Percentiles rank a stretch among this genome's conserved stretches.
These are phyloP conservation scores for Solenodon paradoxus DNA, from an alignment of 2,113 vertebrate species.

Conservation along the genomic window DNA sequence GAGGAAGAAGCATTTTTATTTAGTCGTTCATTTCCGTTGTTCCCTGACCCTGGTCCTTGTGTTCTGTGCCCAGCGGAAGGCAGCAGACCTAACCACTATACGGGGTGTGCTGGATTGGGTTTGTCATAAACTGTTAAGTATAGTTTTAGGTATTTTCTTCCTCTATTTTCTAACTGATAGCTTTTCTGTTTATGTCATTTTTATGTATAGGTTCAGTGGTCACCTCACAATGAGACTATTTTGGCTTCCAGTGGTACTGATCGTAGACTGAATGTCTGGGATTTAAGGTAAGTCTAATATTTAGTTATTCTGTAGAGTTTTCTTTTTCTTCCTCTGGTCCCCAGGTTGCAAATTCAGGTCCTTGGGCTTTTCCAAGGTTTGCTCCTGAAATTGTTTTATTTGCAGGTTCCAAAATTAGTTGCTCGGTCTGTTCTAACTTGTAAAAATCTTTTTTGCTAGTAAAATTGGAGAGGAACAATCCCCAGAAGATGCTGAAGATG, in stretches of 20 bases:
- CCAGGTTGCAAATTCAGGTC: no score
- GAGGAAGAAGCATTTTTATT: no score
- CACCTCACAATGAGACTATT: constrained; percentile 98
- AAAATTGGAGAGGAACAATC: constrained; percentile 99
- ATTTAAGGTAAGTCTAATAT: constrained; percentile 88
- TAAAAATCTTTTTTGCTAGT: constrained; percentile 77
- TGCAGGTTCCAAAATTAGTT: not conserved
- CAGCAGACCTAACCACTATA: no score
- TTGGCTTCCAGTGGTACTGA: constrained; percentile 98
- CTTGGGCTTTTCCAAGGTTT: no score
- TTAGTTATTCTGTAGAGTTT: not conserved
- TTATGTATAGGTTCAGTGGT: constrained; percentile 94
- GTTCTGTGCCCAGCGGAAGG: no score
- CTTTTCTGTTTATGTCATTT: not conserved
- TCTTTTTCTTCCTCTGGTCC: no score
- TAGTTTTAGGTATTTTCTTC: not conserved
- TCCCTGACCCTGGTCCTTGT: no score
- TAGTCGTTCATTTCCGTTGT: no score
- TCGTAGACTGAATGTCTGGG: constrained; percentile 97
- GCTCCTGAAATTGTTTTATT: no score
- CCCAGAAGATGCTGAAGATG: constrained; percentile 97
- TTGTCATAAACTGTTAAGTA: not conserved
- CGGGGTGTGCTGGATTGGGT: no score
- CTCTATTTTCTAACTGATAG: not conserved
- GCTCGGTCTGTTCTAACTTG: constrained; percentile 77